These are phyloP conservation scores for Aethes cnicana DNA, from an alignment of 2,888 invertebrate genomes.

Conservation along the genomic window DNA sequence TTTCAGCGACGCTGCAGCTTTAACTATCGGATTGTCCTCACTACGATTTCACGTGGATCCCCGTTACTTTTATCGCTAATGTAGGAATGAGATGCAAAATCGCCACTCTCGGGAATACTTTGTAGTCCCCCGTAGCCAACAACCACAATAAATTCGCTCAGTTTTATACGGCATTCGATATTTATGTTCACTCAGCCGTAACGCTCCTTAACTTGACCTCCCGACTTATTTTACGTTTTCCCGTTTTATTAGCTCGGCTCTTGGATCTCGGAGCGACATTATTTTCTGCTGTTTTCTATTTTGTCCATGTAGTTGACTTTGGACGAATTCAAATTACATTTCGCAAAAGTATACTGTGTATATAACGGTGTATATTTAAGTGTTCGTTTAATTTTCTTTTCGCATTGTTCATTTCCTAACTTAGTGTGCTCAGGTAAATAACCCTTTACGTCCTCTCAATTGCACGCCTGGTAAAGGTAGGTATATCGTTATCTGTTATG, in stretches of 20 bases:
- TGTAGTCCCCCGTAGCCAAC: slow-evolving; percentile 26
- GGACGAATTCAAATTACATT: slow-evolving; percentile 2
- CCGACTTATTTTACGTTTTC: slow-evolving; percentile 28
- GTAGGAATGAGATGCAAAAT: slow-evolving; percentile 9
- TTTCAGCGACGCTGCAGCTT: slow-evolving; percentile 57
- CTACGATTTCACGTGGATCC: slow-evolving; percentile 26
- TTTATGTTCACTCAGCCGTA: slow-evolving; percentile 29
- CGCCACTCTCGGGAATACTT: slow-evolving; percentile 17
- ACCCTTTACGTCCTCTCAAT: neutral
- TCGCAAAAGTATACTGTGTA: too few species aligned
- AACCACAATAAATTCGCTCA: slow-evolving; percentile 29
- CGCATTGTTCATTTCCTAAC: too few species aligned
- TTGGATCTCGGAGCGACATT: slow-evolving; percentile 25
- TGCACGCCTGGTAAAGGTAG: neutral
- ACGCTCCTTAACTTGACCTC: slow-evolving; percentile 31
- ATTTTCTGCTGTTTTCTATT: slow-evolving; percentile 14
- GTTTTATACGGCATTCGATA: slow-evolving; percentile 32
- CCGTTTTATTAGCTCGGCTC: slow-evolving; percentile 25
- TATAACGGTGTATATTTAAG: too few species aligned
- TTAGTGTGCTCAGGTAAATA: too few species aligned
- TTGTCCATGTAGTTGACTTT: neutral
- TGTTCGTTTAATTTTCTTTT: too few species aligned
- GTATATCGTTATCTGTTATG: slow-evolving; percentile 7
- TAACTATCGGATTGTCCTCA: slow-evolving; percentile 57
- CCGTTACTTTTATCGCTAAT: slow-evolving; percentile 14